phyloP scores from a whole-genome alignment of 2,113 vertebrate species.

The Muntiacus muntjak region DNA sequence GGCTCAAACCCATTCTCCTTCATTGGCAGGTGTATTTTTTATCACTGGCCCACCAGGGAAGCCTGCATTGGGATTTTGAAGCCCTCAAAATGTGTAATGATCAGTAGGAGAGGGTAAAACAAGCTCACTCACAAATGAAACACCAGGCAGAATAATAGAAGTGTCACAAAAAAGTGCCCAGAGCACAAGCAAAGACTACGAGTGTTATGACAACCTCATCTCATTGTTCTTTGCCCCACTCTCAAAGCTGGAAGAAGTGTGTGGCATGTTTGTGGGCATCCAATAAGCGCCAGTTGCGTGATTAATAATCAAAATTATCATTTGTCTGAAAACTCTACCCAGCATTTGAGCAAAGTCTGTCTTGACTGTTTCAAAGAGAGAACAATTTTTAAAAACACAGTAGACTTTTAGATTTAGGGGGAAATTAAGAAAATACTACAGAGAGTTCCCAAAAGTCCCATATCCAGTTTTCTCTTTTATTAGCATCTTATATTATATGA shows the following conservation, averaged over 20 bases:
- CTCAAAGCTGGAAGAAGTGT: not conserved
- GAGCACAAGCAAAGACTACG: accelerated
- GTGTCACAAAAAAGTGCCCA: accelerated
- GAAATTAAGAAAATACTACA: not conserved
- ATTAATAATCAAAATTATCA: not conserved
- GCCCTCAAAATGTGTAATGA: no score
- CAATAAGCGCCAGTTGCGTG: not conserved
- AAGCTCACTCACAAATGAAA: accelerated
- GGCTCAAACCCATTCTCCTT: not conserved
- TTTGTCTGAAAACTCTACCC: not conserved
- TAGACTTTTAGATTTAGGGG: not conserved
- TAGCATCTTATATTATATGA: not conserved
- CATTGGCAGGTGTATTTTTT: not conserved
- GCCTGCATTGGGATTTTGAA: not conserved
- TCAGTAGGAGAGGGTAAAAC: not conserved
- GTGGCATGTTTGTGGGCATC: accelerated
- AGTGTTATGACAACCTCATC: not conserved
- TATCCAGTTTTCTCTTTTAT: not conserved
- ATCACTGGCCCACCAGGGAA: not conserved
- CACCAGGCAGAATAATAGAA: accelerated
- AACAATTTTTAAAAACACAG: not conserved
- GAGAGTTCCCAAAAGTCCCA: accelerated
- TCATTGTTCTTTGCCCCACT: not conserved
- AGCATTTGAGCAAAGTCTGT: not conserved
- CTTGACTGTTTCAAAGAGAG: not conserved